Evolutionary conservation across 2,888 invertebrate genomes (phyloP), one percentile per base, ranked within the genome.

Genomic region (Monopis laevigella): DNA sequence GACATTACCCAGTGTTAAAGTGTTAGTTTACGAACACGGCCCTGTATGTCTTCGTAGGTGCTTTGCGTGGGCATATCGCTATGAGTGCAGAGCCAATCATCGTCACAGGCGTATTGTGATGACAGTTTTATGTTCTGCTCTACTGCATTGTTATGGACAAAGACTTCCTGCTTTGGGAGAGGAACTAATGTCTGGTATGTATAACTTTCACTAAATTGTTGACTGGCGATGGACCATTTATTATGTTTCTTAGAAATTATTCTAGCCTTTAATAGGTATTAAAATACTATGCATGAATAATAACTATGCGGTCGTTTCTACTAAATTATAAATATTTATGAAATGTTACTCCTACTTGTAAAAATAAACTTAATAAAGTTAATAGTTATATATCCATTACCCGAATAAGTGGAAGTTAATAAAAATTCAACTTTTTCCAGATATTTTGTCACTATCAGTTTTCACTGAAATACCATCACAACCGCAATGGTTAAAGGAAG

Each of bases 51-150:
- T 16, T 4, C 40, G 10, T 45, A 80, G 78, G 21, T 78, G 74
- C 44, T 73, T 73, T 42, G 51, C 62, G 3, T 78, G 75, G 77
- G 72, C 63, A 2, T 69, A 62, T 43, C 65, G 75, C 0, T 72
- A 64, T 41, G 75, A 71, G 42, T 77, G 77, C 44, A 60, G 71
- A 1, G 68, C 70, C 2, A 55, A 63, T 0, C 73, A 65, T 41
- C 51, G 51, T 1, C 66, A 70, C 39, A 50, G 71, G 44, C 53
- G 77, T 24, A 60, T 45, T n/a, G 62, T 66, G 0, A 48, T 78
- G 16, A 62, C 70, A 0, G 62, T 62, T 3, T 51, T 77, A 8
- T 51, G 54, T 0, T 47, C 52, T 0, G 52, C 48, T 2, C 47
- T 78, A 32, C 48, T 65, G 5, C 48, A 60, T 35, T 63, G 62